Evolutionary conservation across 1,140 invertebrate species (phyloP), one percentile per base, ranked within the genome.

Genomic region (Colletes latitarsis): DNA sequence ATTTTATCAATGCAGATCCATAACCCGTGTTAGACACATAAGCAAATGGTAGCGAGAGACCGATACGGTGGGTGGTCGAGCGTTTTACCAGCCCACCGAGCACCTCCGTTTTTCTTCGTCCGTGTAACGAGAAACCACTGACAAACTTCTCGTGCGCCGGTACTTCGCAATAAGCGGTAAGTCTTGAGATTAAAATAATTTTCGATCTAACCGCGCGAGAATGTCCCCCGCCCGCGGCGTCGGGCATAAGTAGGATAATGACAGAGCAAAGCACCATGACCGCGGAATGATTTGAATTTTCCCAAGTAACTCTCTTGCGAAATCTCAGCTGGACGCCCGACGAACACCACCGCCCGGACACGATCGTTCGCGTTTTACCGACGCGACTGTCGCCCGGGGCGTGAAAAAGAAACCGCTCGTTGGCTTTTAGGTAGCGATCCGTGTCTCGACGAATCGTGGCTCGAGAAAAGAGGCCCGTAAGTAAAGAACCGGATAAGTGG

Each of bases 251-350:
- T 78, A 46, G 77, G 77, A 78, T 78, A 78, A 78, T 64, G 69
- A 78, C 69, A 72, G 69, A 55, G 69, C 63, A 78, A 55, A 64
- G 46, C 30, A 12, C 46, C 58, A 43, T n/a, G 67, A 49, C 21
- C 67, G 55, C 46, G 55, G 76, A 78, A 73, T 53, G 58, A 78
- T 72, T 73, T 55, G 77, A 78, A 78, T 78, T 78, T 72, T 73
- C 77, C 69, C 69, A 43, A 73, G 30, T 70, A 49, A 46, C 30
- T 5, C 30, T 5, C 15, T 78, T 78, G 60, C 77, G 69, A 60
- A 78, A 78, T 57, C 4, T 62, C 57, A 21, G 43, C 43, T 12
- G 49, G 49, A 8, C 49, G 49, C 2, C 17, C 66, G 49, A 49
- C 19, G 19, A 62, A 39, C 64, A 67, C n/a, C 14, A 49, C 46